phyloP scores from a whole-genome alignment of 1,140 invertebrate species.

The Atta cephalotes region DNA sequence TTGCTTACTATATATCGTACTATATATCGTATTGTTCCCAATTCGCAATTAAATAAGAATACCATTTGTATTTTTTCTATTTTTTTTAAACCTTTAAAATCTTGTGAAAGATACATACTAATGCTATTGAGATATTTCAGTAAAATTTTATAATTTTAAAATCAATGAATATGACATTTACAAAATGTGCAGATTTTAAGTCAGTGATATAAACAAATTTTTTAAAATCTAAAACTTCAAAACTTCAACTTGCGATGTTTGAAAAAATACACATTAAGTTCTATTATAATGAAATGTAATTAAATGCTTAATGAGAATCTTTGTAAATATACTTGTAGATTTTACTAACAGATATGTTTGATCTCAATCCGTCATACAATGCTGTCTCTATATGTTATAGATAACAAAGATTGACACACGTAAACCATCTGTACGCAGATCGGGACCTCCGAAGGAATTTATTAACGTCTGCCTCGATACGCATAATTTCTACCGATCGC shows the following conservation, averaged over 20 bases:
- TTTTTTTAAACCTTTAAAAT: not conserved
- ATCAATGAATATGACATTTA: not conserved
- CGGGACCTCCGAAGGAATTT: slow-evolving; percentile 84
- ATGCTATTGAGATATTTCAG: not conserved
- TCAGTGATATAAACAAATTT: not conserved
- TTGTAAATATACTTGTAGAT: not conserved
- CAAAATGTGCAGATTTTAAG: not conserved
- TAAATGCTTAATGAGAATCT: not conserved
- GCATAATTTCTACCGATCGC: slow-evolving; percentile 91
- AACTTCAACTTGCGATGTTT: not conserved
- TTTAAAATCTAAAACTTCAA: not conserved
- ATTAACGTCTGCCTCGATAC: slow-evolving; percentile 89
- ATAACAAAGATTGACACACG: slow-evolving; percentile 85
- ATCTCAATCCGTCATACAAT: slow-evolving; percentile 22
- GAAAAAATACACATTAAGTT: not conserved
- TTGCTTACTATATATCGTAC: not conserved
- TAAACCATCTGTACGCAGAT: slow-evolving; percentile 86
- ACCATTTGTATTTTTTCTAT: not conserved
- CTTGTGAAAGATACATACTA: not conserved
- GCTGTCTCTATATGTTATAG: slow-evolving; percentile 79
- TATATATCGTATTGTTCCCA: not conserved
- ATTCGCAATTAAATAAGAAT: slow-evolving; percentile 5
- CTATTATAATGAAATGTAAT: not conserved
- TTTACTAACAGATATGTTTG: slow-evolving; percentile 4
- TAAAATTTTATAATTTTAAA: not conserved